Conservation (phyloP, 2,888 invertebrate species). For the Drosophila antonietae region DNA sequence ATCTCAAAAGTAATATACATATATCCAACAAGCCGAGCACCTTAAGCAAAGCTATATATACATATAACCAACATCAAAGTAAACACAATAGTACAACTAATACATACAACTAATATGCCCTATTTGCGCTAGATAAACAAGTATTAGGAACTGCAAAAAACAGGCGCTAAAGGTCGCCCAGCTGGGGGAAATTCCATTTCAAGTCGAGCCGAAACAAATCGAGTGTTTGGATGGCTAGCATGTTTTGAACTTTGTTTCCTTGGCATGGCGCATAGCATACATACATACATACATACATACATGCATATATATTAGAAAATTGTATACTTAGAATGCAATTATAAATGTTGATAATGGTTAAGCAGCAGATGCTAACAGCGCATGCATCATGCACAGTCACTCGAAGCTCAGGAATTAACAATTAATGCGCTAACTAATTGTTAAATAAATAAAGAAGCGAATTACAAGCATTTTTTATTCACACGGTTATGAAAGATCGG, state of each 20-base stretch:
- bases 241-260: conserved; percentile 45
- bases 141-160: conserved; percentile 1
- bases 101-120: not conserved
- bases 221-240: conserved; percentile 4
- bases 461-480: conserved; percentile 15
- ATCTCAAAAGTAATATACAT: too few species aligned
- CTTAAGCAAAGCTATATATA: too few species aligned
- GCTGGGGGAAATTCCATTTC: conserved; percentile 34
- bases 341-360: conserved; percentile 44
- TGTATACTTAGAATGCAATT: conserved; percentile 20
- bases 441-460: conserved; percentile 34
- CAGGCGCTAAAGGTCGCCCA: conserved; percentile 34
- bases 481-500: conserved; percentile 34
- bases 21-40: too few species aligned
- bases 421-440: conserved; percentile 62
- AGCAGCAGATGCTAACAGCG: conserved; percentile 12
- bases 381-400: conserved; percentile 22
- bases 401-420: conserved; percentile 36
- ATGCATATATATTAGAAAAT: not conserved
- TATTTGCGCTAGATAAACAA: not conserved
- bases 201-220: conserved; percentile 1
- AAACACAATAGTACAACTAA: not conserved
- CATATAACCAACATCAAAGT: not conserved
- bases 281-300: not conserved
- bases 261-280: conserved; percentile 5